Conservation (phyloP, 2,113 vertebrate species). For the Danionella cerebrum region DNA sequence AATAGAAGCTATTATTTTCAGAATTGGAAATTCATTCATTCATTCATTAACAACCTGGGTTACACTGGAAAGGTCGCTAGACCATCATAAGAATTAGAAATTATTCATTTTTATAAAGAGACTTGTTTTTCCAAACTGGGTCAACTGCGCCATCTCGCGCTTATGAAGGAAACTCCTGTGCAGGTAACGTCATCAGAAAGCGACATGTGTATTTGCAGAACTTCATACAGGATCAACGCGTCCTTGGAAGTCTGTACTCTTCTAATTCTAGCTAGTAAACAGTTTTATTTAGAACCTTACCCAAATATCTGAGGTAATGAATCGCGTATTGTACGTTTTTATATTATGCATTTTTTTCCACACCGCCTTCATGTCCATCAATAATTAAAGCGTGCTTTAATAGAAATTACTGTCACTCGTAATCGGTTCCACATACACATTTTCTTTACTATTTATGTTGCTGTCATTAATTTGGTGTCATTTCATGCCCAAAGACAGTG, state of each 20-base stretch:
- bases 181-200: background rate
- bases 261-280: background rate
- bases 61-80: too few species aligned
- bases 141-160: background rate
- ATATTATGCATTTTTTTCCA: background rate
- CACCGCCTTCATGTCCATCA: background rate
- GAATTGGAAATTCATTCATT: too few species aligned
- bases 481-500: too few species aligned
- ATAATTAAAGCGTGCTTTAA: background rate
- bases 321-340: slow-evolving; percentile 4
- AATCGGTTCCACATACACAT: background rate
- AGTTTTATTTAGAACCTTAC: background rate
- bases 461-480: background rate
- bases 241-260: background rate
- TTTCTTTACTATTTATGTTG: background rate
- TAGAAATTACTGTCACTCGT: background rate
- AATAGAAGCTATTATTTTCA: too few species aligned
- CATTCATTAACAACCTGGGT: too few species aligned
- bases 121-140: too few species aligned
- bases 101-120: too few species aligned
- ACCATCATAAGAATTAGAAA: too few species aligned
- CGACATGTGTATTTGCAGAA: background rate
- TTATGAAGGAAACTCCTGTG: background rate
- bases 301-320: background rate
- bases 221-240: background rate